Base-by-base conservation (phyloP, 35 echinoderm and acorn worm genomes). In the Apostichopus californicus region DNA sequence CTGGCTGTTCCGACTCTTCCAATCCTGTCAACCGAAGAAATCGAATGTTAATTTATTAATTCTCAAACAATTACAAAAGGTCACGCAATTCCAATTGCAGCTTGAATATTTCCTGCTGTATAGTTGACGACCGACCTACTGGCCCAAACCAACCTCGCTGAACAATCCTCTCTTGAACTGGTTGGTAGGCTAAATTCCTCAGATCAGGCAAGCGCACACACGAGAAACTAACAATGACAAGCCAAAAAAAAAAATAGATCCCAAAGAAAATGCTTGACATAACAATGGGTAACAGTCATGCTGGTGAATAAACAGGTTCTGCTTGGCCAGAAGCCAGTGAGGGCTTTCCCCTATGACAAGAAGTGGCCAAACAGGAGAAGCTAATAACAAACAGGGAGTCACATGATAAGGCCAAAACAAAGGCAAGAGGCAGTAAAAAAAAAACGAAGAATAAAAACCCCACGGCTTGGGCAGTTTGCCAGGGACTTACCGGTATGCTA, bases 281-380 rank as follows among this genome's bases (percentile, higher is more conserved):
- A 58, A 85, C 81, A 85, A 85, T 85, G 52, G 81, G 81, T 58
- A 58, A 85, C 55, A 21, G 57, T 85, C 81, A 85, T 52, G 55
- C 81, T 85, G 55, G 55, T 85, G 23, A 25, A 59, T 85, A 85
- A 83, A 85, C 57, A 85, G 28, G 55, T 85, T 52, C 81, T 58
- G 81, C 55, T 85, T 85, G 81, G 81, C 81, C 58, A 59, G 58
- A 22, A 58, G 81, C 81, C 81, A 85, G 81, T 22, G n/a, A 85
- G 81, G 81, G 81, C 55, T 85, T 75, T 85, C 81, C 81, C 81
- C 81, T 85, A 85, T 85, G 81, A 85, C 55, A 56, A 46, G 34
- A 46, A 46, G 34, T 46, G 34, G 34, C 34, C 34, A 46, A 46
- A 46, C 34, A 46, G 34, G 55, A 25, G 56, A 85, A 85, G 55